phyloP scores from a whole-genome alignment of 2,888 invertebrate genomes.

The Cheilosia grossa region DNA sequence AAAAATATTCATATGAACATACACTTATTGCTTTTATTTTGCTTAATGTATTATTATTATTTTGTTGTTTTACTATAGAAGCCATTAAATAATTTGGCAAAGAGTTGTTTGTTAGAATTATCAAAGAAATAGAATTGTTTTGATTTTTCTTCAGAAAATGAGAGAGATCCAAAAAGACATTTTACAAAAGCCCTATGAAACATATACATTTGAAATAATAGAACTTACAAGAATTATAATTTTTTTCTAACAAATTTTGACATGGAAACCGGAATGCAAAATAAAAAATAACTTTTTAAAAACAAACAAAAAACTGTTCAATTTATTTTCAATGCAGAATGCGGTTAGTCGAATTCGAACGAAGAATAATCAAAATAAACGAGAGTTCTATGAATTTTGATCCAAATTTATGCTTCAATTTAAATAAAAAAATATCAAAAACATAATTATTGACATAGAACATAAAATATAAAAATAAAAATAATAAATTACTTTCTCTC shows the following conservation, averaged over 20 bases:
- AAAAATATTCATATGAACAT: conserved; percentile 52
- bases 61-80: conserved; percentile 35
- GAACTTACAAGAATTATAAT: conserved; percentile 4
- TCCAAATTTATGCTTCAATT: conserved; percentile 53
- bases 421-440: conserved; percentile 42
- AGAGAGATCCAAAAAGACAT: conserved; percentile 74
- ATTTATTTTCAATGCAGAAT: conserved; percentile 62
- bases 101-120: conserved; percentile 2
- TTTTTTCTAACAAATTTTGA: conserved; percentile 10
- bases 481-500: conserved; percentile 53
- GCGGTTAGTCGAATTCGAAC: conserved; percentile 62
- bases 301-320: conserved; percentile 17
- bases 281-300: conserved; percentile 9
- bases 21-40: conserved; percentile 67
- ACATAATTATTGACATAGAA: conserved; percentile 60
- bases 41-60: conserved; percentile 39
- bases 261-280: conserved; percentile 41
- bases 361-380: conserved; percentile 14
- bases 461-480: conserved; percentile 7
- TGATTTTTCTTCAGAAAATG: conserved; percentile 12
- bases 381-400: conserved; percentile 60
- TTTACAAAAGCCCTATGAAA: conserved; percentile 71
- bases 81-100: conserved; percentile 58
- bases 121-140: conserved; percentile 10
- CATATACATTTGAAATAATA: conserved; percentile 28